These are phyloP conservation scores for Stichodactyla helianthus DNA, from an alignment of 64 coral and sea anemone genomes.

Conservation along the genomic window DNA sequence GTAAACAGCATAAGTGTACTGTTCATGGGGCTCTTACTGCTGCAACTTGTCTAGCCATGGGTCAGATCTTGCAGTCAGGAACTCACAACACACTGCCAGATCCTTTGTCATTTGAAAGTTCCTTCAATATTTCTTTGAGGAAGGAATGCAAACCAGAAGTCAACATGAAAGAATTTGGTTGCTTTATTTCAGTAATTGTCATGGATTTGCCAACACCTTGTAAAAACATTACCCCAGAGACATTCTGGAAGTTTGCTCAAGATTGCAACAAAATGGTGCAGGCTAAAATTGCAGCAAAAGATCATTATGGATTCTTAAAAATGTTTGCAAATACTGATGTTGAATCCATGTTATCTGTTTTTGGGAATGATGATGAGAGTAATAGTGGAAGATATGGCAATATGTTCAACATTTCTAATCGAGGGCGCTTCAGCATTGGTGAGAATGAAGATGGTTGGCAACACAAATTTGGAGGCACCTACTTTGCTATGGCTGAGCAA, in stretches of 20 bases:
- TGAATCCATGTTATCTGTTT: neutral
- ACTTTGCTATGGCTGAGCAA: constrained; percentile 55
- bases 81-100: neutral
- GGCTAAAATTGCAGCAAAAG: neutral
- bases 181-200: constrained; percentile 29
- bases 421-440: constrained; percentile 27
- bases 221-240: neutral
- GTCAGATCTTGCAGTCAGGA: constrained; percentile 2
- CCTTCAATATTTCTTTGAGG: constrained; percentile 26
- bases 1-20: constrained; percentile 33
- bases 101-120: neutral
- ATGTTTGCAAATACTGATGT: constrained; percentile 3
- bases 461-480: constrained; percentile 60
- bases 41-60: constrained; percentile 39
- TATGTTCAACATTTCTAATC: constrained; percentile 36
- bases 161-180: constrained; percentile 51
- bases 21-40: constrained; percentile 48
- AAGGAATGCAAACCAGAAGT: constrained; percentile 36
- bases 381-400: constrained; percentile 8
- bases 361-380: neutral
- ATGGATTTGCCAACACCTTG: constrained; percentile 38
- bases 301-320: constrained; percentile 13
- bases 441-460: neutral
- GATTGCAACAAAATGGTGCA: constrained; percentile 23
- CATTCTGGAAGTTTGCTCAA: constrained; percentile 72